phyloP scores from a whole-genome alignment of 1,140 invertebrate species.

The Asobara japonica region DNA sequence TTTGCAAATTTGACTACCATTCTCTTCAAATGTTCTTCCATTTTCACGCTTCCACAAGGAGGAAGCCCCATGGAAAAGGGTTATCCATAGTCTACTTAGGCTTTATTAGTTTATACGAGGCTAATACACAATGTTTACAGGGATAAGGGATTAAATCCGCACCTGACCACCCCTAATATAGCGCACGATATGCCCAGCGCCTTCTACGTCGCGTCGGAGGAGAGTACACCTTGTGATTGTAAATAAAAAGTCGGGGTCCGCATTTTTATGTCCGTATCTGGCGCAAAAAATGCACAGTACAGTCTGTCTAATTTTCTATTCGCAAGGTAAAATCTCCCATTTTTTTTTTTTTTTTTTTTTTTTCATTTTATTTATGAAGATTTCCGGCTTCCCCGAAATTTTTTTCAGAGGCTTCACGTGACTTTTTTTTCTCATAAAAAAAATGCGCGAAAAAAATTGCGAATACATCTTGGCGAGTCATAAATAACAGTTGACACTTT shows the following conservation, averaged over 20 bases:
- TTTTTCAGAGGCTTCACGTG: no score
- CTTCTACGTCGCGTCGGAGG: constrained; percentile 49
- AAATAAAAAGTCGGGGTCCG: constrained; percentile 42
- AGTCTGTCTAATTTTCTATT: not conserved
- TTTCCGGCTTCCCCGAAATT: no score
- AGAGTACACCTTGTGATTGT: constrained; percentile 49
- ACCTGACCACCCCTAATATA: constrained; percentile 51
- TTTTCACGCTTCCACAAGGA: constrained; percentile 10
- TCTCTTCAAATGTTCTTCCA: not conserved
- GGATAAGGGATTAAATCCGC: constrained; percentile 65
- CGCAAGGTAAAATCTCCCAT: not conserved
- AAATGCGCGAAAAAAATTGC: constrained; percentile 1
- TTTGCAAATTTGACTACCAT: no score
- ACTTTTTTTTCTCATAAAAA: not conserved
- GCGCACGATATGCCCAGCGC: constrained; percentile 36
- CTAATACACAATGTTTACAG: constrained; percentile 67
- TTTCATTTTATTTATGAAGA: no score
- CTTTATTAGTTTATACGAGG: constrained; percentile 67
- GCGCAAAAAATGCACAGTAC: not conserved
- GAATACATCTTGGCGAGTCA: not conserved
- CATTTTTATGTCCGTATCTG: not conserved
- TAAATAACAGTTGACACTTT: constrained; percentile 8
- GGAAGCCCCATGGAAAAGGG: not conserved
- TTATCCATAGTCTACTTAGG: constrained; percentile 31
- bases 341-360: not conserved